These are phyloP conservation scores for Sinonovacula constricta DNA, from an alignment of 1,140 invertebrate genomes.

Conservation along the genomic window DNA sequence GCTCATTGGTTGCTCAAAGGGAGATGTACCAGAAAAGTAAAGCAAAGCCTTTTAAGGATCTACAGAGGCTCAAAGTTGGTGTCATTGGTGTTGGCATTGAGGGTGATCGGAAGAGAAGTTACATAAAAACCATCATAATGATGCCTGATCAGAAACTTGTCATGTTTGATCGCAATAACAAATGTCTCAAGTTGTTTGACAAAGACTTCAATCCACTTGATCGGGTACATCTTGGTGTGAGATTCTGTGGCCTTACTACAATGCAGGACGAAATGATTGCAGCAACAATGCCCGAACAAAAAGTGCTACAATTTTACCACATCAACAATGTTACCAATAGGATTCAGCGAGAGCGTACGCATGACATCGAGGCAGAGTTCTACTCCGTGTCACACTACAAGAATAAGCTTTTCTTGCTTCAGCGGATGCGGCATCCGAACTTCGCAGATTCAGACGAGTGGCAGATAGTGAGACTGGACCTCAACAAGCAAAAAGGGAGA, in stretches of 20 bases:
- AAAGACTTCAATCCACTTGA: constrained; percentile 40
- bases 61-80: constrained; percentile 18
- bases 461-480: constrained; percentile 12
- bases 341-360: constrained; percentile 11
- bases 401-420: constrained; percentile 9
- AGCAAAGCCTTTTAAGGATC: constrained; percentile 40
- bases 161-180: constrained; percentile 35
- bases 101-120: constrained; percentile 23
- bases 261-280: constrained; percentile 15
- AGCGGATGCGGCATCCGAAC: not conserved
- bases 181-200: constrained; percentile 41
- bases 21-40: constrained; percentile 36
- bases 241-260: constrained; percentile 20
- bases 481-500: constrained; percentile 10
- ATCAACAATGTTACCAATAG: constrained; percentile 21
- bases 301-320: constrained; percentile 18
- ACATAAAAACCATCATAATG: constrained; percentile 23
- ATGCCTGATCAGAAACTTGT: constrained; percentile 25
- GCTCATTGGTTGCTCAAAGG: constrained; percentile 3
- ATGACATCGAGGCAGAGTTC: constrained; percentile 25
- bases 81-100: constrained; percentile 19
- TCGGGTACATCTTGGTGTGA: constrained; percentile 4
- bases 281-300: constrained; percentile 22
- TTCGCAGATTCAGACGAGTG: constrained; percentile 29
- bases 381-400: constrained; percentile 18